phyloP scores from a whole-genome alignment of 2,888 invertebrate species.

The Peribatodes rhomboidaria region DNA sequence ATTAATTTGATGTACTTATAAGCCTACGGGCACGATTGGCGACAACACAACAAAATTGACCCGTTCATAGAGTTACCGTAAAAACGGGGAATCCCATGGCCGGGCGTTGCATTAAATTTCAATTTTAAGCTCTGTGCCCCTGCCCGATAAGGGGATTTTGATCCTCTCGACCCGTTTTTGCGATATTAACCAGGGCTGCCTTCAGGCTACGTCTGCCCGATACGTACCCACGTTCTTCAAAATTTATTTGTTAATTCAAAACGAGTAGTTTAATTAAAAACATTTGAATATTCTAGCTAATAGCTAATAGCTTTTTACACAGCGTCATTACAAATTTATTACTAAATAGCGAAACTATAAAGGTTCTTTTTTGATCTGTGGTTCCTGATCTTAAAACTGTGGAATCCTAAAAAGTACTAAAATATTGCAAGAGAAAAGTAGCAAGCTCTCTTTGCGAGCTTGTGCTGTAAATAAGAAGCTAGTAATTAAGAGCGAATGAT shows the following conservation, averaged over 20 bases:
- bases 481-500: too few relatives aligned
- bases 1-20: slow-evolving; percentile 31
- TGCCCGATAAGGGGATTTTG: slow-evolving; percentile 76
- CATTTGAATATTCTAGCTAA: too few relatives aligned
- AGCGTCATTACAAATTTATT: too few relatives aligned
- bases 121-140: slow-evolving; percentile 76
- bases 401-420: too few relatives aligned
- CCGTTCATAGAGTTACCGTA: slow-evolving; percentile 30
- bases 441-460: too few relatives aligned
- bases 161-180: slow-evolving; percentile 63
- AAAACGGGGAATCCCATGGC: slow-evolving; percentile 28
- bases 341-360: too few relatives aligned
- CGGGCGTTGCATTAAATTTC: slow-evolving; percentile 65
- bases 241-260: neutral
- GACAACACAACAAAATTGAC: slow-evolving; percentile 29
- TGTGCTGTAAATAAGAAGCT: too few relatives aligned
- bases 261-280: neutral
- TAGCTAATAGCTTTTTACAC: too few relatives aligned
- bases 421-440: too few relatives aligned
- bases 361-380: too few relatives aligned
- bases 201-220: slow-evolving; percentile 26
- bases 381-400: too few relatives aligned
- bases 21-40: slow-evolving; percentile 26
- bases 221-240: neutral
- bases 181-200: slow-evolving; percentile 55